Conservation (phyloP, 2,888 invertebrate species). For the Drosophila lutescens region DNA sequence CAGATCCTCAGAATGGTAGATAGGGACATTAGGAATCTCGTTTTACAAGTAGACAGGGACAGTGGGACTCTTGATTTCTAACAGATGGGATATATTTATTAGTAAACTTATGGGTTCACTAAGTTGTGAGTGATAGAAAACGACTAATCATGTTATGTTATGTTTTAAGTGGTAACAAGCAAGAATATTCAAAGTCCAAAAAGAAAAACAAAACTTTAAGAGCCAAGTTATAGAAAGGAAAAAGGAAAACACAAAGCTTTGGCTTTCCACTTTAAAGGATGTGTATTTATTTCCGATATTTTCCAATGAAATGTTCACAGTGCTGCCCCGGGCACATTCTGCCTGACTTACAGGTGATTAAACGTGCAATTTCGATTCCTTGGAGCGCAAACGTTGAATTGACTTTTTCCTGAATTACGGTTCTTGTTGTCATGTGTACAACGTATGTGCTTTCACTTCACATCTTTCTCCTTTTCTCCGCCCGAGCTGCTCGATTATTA, state of each 20-base stretch:
- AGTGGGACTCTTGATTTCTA: no score
- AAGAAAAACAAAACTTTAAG: not conserved
- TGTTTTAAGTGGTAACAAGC: no score
- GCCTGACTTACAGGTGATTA: slow-evolving; percentile 71
- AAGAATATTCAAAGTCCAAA: no score
- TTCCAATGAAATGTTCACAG: slow-evolving; percentile 5
- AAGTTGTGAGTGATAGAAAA: no score
- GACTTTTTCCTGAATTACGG: slow-evolving; percentile 63
- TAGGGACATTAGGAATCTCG: not conserved
- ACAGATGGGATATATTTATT: no score
- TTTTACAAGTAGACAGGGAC: no score
- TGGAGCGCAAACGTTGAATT: slow-evolving; percentile 49
- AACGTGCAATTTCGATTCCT: slow-evolving; percentile 44
- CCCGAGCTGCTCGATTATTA: slow-evolving; percentile 51
- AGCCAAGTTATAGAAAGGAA: not conserved
- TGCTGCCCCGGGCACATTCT: slow-evolving; percentile 21
- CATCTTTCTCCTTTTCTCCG: slow-evolving; percentile 11
- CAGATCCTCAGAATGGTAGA: not conserved
- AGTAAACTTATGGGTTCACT: no score
- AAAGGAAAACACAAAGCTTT: not conserved
- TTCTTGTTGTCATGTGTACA: slow-evolving; percentile 23
- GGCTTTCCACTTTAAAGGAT: not conserved
- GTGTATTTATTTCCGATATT: not conserved
- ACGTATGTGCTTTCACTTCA: slow-evolving; percentile 4
- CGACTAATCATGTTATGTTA: no score